Conservation (phyloP, 2,797 vertebrate species). For the Brotogeris chrysoptera region DNA sequence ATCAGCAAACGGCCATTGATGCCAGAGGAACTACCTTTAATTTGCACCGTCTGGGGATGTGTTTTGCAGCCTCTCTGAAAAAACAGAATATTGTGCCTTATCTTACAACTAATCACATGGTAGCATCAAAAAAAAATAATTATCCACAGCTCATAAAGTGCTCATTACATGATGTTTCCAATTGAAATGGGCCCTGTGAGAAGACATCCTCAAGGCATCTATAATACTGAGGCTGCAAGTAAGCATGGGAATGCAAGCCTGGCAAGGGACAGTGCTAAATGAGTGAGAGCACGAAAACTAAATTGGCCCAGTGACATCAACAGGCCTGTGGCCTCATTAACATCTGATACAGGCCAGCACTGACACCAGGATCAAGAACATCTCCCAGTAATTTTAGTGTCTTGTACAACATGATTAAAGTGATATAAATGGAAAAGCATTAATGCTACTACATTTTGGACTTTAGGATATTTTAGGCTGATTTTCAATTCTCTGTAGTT, state of each 20-base stretch:
- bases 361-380: conserved; percentile 15
- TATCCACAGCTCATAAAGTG: not conserved
- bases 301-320: not conserved
- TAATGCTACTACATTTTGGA: not conserved
- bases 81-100: not conserved
- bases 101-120: not conserved
- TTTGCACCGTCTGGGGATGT: not conserved
- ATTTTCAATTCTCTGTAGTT: not conserved
- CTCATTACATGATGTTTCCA: not conserved
- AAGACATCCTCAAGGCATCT: not conserved
- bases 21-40: not conserved
- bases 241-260: not conserved
- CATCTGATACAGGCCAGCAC: not conserved
- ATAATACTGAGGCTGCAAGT: not conserved
- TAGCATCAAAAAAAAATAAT: not conserved
- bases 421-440: conserved; percentile 25
- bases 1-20: not conserved
- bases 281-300: not conserved
- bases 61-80: not conserved
- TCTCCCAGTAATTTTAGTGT: not conserved
- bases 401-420: not conserved
- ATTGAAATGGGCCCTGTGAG: not conserved
- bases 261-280: not conserved
- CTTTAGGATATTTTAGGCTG: not conserved
- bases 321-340: not conserved